Percentiles rank a stretch among this genome's conserved stretches.
Conservation (phyloP, 2,113 vertebrate species). For the Monarcha castaneiventris region DNA sequence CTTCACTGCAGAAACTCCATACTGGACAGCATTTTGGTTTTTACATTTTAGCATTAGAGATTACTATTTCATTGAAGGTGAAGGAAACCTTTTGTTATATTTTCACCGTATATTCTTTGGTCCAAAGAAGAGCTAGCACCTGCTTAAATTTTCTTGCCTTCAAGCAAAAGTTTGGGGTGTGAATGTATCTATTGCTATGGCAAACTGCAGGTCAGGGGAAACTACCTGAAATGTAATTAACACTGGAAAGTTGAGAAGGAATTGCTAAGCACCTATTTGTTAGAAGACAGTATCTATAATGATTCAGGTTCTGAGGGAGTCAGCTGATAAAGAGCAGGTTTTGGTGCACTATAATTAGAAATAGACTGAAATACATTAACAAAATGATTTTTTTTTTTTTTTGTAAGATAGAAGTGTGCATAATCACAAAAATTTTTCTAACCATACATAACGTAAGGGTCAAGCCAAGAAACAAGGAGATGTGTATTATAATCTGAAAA, state of each 20-base stretch:
- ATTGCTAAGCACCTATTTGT: background rate
- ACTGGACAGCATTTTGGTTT: background rate
- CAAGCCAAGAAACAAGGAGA: background rate
- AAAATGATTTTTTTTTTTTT: background rate
- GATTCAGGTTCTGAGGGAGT: background rate
- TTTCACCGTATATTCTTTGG: background rate
- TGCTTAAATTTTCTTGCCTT: background rate
- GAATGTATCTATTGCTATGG: background rate
- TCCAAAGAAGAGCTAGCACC: background rate
- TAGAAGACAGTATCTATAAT: background rate
- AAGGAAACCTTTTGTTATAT: background rate
- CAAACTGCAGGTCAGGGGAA: background rate
- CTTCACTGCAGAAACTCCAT: background rate
- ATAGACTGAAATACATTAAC: background rate
- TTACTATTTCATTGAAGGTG: background rate
- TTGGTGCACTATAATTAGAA: background rate
- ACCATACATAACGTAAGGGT: background rate
- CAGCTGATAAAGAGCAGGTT: background rate
- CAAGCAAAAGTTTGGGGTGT: background rate
- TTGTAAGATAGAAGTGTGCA: background rate
- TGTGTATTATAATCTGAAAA: background rate
- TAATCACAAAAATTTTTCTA: background rate
- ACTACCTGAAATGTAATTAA: background rate
- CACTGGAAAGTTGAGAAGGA: background rate
- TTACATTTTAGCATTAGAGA: background rate